Conservation (phyloP, 2,888 invertebrate species). For the Ichneumoninae sp. region DNA sequence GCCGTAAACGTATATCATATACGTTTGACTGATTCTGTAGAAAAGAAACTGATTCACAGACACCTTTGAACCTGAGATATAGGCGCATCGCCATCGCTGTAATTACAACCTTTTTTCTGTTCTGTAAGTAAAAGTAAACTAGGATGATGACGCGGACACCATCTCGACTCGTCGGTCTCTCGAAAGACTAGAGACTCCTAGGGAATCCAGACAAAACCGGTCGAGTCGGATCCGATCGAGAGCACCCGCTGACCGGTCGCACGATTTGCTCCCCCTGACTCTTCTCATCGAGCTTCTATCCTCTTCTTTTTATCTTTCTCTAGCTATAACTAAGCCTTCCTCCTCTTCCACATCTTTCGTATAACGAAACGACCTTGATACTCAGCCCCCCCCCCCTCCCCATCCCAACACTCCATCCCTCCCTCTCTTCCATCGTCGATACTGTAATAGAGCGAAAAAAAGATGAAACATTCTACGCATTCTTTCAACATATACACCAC, state of each 20-base stretch:
- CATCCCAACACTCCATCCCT: background rate
- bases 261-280: conserved; percentile 55
- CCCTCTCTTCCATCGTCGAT: no score
- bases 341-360: conserved; percentile 28
- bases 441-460: background rate
- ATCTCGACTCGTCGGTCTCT: conserved; percentile 58
- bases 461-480: conserved; percentile 35
- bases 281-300: conserved; percentile 55
- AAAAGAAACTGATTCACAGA: background rate
- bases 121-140: conserved; percentile 46
- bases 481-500: conserved; percentile 15
- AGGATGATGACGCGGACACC: conserved; percentile 48
- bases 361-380: conserved; percentile 11
- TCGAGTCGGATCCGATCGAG: conserved; percentile 81
- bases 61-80: no score
- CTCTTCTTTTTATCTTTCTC: conserved; percentile 45
- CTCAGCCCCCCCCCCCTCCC: background rate
- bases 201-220: conserved; percentile 83
- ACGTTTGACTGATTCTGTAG: background rate
- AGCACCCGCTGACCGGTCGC: conserved; percentile 70
- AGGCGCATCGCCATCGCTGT: background rate
- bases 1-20: no score
- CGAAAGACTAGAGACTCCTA: conserved; percentile 82
- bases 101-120: conserved; percentile 28
- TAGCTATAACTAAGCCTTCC: conserved; percentile 36